These are phyloP conservation scores for Pteropus rufus DNA, from an alignment of 2,797 vertebrate species.

Conservation along the genomic window DNA sequence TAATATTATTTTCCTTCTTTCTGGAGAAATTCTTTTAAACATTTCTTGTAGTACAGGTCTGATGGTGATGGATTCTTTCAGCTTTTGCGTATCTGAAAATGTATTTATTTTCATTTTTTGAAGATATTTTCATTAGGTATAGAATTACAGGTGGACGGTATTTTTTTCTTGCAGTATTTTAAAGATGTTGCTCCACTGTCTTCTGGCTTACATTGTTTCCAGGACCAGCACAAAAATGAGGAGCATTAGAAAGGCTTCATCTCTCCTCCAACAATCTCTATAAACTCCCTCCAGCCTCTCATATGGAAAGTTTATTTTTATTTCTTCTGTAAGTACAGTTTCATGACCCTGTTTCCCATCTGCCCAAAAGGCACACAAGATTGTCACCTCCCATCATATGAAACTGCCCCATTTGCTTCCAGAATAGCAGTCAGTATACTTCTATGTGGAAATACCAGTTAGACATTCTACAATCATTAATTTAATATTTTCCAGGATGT, in stretches of 20 bases:
- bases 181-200: background rate
- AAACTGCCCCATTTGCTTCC: background rate
- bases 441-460: background rate
- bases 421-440: background rate
- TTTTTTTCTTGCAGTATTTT: background rate
- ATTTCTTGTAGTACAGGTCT: background rate
- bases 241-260: background rate
- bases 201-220: background rate
- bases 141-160: background rate
- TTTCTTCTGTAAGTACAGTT: background rate
- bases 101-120: constrained; percentile 3
- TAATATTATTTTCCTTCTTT: constrained; percentile 25
- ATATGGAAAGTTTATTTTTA: background rate
- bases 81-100: background rate
- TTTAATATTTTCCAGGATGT: background rate
- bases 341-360: background rate
- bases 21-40: background rate
- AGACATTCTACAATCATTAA: background rate
- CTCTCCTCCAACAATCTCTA: background rate
- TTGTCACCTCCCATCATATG: background rate
- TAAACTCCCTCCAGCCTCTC: background rate
- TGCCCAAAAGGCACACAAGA: background rate
- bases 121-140: background rate
- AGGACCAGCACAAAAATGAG: background rate
- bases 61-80: constrained; percentile 11